Evolutionary conservation across 2,888 invertebrate species (phyloP).

Genomic region (Ceramica pisi): DNA sequence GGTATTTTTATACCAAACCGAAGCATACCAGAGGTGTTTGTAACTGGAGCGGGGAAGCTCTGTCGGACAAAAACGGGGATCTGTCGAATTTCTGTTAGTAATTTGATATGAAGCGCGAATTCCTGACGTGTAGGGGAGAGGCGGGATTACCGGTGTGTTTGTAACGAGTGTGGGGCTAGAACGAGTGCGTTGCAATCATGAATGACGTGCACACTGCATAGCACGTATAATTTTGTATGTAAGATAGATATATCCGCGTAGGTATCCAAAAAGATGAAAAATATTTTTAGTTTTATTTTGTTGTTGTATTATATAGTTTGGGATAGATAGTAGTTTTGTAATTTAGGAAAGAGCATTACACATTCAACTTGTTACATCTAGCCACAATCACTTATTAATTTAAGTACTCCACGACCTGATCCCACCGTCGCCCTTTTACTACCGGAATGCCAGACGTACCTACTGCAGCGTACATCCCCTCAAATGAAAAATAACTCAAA

Average conservation of each 20-base stretch:
- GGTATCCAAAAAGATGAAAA: slow-evolving; percentile 4
- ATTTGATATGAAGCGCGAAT: slow-evolving; percentile 51
- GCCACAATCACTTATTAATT: too few species aligned
- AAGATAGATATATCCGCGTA: neutral
- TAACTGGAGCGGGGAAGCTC: neutral
- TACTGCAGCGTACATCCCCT: neutral
- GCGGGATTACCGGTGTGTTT: slow-evolving; percentile 20
- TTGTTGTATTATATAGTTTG: neutral
- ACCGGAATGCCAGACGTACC: too few species aligned
- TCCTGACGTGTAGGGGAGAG: slow-evolving; percentile 21
- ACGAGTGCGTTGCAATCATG: slow-evolving; percentile 8
- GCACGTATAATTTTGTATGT: neutral
- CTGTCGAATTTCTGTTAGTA: slow-evolving; percentile 46
- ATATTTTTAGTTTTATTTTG: slow-evolving; percentile 13
- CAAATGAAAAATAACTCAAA: neutral
- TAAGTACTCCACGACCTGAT: too few species aligned
- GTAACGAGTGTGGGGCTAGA: slow-evolving; percentile 6
- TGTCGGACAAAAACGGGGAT: slow-evolving; percentile 17
- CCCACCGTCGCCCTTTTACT: too few species aligned
- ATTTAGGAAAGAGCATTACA: too few species aligned
- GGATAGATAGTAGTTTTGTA: too few species aligned
- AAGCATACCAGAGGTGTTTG: slow-evolving; percentile 19
- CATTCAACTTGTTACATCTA: too few species aligned
- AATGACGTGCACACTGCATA: slow-evolving; percentile 8
- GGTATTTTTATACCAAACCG: slow-evolving; percentile 2